Conservation (phyloP, 1,140 invertebrate genomes). For the Theocolax elegans region DNA sequence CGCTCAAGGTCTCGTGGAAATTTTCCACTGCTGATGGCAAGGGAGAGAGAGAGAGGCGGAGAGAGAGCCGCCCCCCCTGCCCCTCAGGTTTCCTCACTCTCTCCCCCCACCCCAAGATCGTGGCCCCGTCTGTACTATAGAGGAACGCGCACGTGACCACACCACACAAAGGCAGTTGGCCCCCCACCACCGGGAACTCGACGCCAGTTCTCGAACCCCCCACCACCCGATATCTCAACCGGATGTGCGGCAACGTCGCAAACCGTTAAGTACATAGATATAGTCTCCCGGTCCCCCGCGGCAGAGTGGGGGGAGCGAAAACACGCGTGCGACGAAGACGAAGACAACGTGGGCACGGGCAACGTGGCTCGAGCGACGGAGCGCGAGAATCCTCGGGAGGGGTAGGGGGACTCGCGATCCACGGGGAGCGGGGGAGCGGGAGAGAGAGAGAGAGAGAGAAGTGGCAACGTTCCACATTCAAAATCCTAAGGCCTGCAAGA, state of each 20-base stretch:
- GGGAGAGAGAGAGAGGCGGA: background rate
- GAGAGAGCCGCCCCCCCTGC: slow-evolving; percentile 12
- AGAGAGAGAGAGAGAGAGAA: slow-evolving; percentile 48
- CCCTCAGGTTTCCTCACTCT: slow-evolving; percentile 32
- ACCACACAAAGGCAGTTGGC: slow-evolving; percentile 31
- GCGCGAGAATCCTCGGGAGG: background rate
- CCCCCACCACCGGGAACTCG: slow-evolving; percentile 48
- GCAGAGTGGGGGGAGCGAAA: slow-evolving; percentile 28
- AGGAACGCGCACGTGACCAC: slow-evolving; percentile 23
- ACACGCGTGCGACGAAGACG: slow-evolving; percentile 9
- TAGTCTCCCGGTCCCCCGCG: background rate
- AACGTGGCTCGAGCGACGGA: background rate
- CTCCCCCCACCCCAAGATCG: slow-evolving; percentile 1
- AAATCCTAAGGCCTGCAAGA: slow-evolving; percentile 46
- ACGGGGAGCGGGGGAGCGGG: slow-evolving; percentile 35
- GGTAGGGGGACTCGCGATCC: background rate
- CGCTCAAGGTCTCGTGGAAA: slow-evolving; percentile 58
- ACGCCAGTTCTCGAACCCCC: slow-evolving; percentile 38
- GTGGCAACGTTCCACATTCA: slow-evolving; percentile 64
- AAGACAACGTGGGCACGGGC: background rate
- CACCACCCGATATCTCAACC: slow-evolving; percentile 49
- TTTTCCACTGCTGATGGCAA: slow-evolving; percentile 55
- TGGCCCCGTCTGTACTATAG: background rate
- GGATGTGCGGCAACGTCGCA: slow-evolving; percentile 66
- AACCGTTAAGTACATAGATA: slow-evolving; percentile 60